Evolutionary conservation across 2,113 vertebrate genomes (phyloP).

Genomic region (Pygoscelis adeliae): DNA sequence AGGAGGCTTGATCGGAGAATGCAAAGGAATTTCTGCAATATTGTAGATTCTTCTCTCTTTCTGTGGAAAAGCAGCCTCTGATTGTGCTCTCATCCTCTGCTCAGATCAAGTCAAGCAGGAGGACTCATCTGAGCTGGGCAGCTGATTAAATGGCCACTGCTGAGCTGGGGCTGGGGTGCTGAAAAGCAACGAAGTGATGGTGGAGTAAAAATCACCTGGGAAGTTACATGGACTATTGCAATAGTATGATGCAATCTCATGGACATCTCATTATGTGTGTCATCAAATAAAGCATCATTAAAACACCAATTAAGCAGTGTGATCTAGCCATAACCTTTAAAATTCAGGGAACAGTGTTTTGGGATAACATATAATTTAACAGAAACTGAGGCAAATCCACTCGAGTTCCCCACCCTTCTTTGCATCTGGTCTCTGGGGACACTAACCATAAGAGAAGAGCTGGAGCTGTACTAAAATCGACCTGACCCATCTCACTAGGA

Average conservation of each 20-base stretch:
- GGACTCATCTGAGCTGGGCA: background rate
- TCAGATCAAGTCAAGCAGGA: background rate
- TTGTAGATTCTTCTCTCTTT: background rate
- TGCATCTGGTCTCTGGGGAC: background rate
- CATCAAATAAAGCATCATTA: background rate
- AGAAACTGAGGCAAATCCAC: background rate
- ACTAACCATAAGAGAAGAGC: background rate
- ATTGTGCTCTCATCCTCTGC: background rate
- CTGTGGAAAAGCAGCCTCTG: background rate
- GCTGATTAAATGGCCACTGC: background rate
- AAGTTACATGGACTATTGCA: background rate
- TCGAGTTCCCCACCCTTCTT: background rate
- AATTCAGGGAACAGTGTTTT: background rate
- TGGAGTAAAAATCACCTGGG: background rate
- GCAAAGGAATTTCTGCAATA: background rate
- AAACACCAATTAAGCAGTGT: background rate
- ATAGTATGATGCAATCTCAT: background rate
- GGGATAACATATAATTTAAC: background rate
- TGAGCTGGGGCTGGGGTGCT: background rate
- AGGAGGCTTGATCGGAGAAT: background rate
- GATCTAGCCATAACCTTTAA: background rate
- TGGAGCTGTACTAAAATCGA: background rate
- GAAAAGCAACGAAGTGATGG: background rate
- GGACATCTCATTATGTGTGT: background rate
- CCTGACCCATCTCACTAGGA: background rate